A percentile compares a stretch with the other conserved stretches of the same genome.
Conservation (phyloP, 2,888 invertebrate genomes). For the Deroplatys truncata region DNA sequence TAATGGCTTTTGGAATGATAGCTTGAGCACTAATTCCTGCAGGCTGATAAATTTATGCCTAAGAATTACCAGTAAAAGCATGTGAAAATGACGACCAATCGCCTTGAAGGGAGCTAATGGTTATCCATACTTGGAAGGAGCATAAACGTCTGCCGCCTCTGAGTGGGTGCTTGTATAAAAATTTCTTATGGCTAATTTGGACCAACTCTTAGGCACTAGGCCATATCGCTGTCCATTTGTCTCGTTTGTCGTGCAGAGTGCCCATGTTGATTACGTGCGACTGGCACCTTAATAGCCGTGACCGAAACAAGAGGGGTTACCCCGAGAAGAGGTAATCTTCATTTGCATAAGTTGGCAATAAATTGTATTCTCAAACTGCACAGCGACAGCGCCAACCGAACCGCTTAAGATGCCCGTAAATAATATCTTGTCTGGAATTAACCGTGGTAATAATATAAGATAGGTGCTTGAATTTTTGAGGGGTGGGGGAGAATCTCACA, state of each 20-base stretch:
- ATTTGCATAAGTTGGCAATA: constrained; percentile 2
- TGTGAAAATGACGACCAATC: background rate
- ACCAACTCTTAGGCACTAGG: background rate
- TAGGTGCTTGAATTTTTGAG: background rate
- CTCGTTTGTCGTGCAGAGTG: background rate
- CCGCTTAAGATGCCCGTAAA: background rate
- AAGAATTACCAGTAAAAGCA: background rate
- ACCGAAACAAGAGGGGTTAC: background rate
- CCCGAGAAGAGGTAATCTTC: background rate
- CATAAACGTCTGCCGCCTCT: background rate
- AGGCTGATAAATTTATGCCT: background rate
- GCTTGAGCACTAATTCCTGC: background rate
- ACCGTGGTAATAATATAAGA: background rate
- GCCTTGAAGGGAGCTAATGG: background rate
- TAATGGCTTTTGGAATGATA: background rate
- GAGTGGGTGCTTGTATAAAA: background rate
- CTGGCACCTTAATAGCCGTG: background rate
- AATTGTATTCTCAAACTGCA: background rate
- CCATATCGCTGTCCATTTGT: background rate
- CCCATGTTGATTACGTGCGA: background rate
- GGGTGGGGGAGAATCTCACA: too few species aligned
- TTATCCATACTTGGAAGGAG: background rate
- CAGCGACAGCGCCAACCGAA: background rate
- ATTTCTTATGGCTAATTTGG: background rate
- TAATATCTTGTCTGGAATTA: background rate